Conservation (phyloP, 2,113 vertebrate genomes). For the Phoxinus phoxinus region DNA sequence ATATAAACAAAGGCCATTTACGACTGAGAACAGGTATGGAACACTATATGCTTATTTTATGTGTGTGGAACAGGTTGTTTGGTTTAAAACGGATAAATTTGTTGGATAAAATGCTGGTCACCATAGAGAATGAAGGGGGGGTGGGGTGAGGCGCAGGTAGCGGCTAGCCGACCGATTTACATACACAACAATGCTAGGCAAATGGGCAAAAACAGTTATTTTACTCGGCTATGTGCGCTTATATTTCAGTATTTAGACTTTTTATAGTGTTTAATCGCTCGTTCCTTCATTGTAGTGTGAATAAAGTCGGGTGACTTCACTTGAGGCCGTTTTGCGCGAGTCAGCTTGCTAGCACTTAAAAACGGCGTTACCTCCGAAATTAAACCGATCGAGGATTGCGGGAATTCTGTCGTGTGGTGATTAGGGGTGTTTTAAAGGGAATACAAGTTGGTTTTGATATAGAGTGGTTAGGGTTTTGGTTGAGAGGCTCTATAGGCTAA, state of each 20-base stretch:
- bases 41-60: not conserved
- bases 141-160: constrained; percentile 40
- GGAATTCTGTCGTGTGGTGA: not conserved
- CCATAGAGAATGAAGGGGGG: constrained; percentile 37
- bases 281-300: not conserved
- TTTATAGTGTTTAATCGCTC: not conserved
- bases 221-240: not conserved
- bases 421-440: not conserved
- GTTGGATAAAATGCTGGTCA: constrained; percentile 31
- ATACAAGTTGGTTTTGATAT: too few relatives aligned
- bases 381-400: not conserved
- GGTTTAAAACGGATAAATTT: not conserved
- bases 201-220: not conserved
- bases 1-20: constrained; percentile 72
- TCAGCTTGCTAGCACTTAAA: not conserved
- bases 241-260: not conserved
- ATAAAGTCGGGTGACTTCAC: not conserved
- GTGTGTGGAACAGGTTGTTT: not conserved
- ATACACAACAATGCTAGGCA: constrained; percentile 46
- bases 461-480: not conserved
- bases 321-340: constrained; percentile 12
- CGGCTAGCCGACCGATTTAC: constrained; percentile 52
- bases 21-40: constrained; percentile 76
- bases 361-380: not conserved
- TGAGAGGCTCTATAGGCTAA: not conserved